Evolutionary conservation across 2,113 vertebrate genomes (phyloP).

Genomic region (Trematomus loennbergii): DNA sequence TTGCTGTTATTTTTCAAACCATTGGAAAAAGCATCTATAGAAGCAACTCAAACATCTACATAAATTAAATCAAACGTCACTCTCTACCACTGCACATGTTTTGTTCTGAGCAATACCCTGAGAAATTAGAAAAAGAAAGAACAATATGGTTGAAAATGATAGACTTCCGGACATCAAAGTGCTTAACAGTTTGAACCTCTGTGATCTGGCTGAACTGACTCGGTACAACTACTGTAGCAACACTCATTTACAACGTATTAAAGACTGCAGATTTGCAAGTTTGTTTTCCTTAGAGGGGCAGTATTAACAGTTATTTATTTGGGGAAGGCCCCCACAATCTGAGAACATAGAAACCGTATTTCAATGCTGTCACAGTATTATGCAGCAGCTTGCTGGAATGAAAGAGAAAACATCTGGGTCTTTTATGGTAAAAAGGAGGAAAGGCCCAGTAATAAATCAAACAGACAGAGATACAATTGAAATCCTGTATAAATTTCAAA

Average conservation of each 20-base stretch:
- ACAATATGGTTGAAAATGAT: not conserved
- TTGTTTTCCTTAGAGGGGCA: conserved; percentile 15
- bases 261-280: conserved; percentile 12
- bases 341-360: conserved; percentile 26
- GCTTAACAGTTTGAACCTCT: not conserved
- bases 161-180: not conserved
- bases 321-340: conserved; percentile 23
- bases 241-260: conserved; percentile 19
- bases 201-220: too few relatives aligned
- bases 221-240: not conserved
- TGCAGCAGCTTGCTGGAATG: conserved; percentile 45
- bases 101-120: not conserved
- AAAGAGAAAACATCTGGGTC: conserved; percentile 30
- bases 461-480: conserved; percentile 79
- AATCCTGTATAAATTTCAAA: conserved; percentile 74
- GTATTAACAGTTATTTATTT: conserved; percentile 45
- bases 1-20: not conserved
- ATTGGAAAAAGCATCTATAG: not conserved
- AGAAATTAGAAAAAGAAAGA: too few relatives aligned
- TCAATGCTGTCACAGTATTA: conserved; percentile 50
- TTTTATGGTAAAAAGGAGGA: conserved; percentile 73
- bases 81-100: not conserved
- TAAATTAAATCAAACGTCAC: too few relatives aligned
- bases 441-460: conserved; percentile 82
- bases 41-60: too few relatives aligned